phyloP scores from a whole-genome alignment of 2,888 invertebrate genomes.

The Pardosa pseudoannulata region DNA sequence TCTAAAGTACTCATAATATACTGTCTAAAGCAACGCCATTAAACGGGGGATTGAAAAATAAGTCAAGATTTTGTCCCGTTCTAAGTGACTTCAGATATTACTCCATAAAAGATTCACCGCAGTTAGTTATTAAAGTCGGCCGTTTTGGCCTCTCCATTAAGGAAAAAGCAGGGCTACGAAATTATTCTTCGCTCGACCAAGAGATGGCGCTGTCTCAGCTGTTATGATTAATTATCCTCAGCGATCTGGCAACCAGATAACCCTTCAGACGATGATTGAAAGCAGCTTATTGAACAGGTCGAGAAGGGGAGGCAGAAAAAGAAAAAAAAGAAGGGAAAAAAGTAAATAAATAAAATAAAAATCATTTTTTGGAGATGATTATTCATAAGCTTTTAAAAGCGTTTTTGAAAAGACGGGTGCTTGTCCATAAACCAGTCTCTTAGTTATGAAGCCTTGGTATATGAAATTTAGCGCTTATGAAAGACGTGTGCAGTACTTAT shows the following conservation, averaged over 20 bases:
- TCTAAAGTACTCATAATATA: not conserved
- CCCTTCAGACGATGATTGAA: slow-evolving; percentile 8
- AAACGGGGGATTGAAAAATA: slow-evolving; percentile 1
- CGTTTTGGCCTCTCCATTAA: not conserved
- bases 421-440: not conserved
- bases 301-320: not conserved
- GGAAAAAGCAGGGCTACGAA: slow-evolving; percentile 8
- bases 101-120: slow-evolving; percentile 6
- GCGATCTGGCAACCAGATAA: slow-evolving; percentile 10
- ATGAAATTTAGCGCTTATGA: not conserved
- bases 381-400: slow-evolving; percentile 12
- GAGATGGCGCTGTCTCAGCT: not conserved
- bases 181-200: slow-evolving; percentile 6
- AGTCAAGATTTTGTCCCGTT: not conserved
- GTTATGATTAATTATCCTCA: slow-evolving; percentile 12
- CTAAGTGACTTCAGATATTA: not conserved
- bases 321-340: not conserved
- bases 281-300: not conserved
- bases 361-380: slow-evolving; percentile 6
- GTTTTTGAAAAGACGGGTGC: not conserved
- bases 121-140: slow-evolving; percentile 4
- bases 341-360: not conserved
- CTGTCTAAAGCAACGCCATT: not conserved
- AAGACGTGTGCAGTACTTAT: not conserved
- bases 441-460: not conserved